Evolutionary conservation across 2,113 vertebrate species (phyloP), one percentile per base, ranked within the genome.

Genomic region (Hypomesus transpacificus): DNA sequence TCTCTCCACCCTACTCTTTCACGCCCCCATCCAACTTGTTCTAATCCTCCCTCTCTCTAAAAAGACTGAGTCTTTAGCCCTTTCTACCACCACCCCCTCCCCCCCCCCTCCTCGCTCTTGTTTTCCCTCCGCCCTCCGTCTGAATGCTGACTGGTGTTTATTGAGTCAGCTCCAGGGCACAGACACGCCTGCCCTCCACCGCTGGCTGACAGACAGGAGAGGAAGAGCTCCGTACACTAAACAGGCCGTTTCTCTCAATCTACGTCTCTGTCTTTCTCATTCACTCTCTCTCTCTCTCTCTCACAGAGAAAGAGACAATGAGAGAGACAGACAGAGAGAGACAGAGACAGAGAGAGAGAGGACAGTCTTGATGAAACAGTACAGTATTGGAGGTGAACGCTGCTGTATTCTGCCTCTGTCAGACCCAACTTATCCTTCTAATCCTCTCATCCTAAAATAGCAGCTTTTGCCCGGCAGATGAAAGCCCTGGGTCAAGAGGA

Each of bases 51-150:
- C 66, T 57, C 65, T 17, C 64, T 57, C 64, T 34, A 16, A 22
- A 18, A 16, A 56, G 18, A 56, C 53, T 56, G 53, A 18, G 17
- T 56, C 53, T 18, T 60, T 71, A 76, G 68, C 73, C 60, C 69
- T 61, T 74, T 53, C 61, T 71, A 73, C 66, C n/a, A 17, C 17
- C 60, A 14, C 60, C 75, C 76, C 46, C 65, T 24, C 34, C 46
- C 34, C 14, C 54, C 46, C 14, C 28, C 34, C 11, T 8, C 31
- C 28, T 8, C 4, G 0, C 22, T 16, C 8, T 28, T 54, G 62
- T 18, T 28, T 69, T 72, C 58, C 7, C 4, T 63, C 62, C 69
- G 20, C 4, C 60, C 51, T 50, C 66, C 73, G 73, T 69, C 65
- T 70, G 57, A 68, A 39, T 0, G 1, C n/a, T 34, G 21, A 65